phyloP scores from a whole-genome alignment of 2,888 invertebrate species.

The Eledone cirrhosa region DNA sequence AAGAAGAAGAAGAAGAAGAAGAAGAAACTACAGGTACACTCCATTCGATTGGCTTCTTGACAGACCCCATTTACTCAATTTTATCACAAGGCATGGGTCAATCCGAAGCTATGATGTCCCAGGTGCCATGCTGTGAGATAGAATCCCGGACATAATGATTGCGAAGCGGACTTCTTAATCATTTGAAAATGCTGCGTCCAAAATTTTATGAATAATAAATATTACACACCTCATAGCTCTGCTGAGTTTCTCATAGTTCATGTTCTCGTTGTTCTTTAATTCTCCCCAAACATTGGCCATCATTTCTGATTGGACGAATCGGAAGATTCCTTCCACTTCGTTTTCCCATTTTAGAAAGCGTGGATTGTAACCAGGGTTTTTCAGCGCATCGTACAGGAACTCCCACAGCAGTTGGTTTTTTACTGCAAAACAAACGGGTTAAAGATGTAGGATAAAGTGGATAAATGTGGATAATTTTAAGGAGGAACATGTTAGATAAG shows the following conservation, averaged over 20 bases:
- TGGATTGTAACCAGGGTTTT: conserved; percentile 81
- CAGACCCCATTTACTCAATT: too few relatives aligned
- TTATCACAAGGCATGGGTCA: too few relatives aligned
- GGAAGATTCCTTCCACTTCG: conserved; percentile 83
- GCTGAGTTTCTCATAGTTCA: conserved; percentile 93
- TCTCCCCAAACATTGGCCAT: conserved; percentile 89
- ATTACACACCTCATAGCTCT: conserved; percentile 81
- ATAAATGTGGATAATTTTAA: background rate
- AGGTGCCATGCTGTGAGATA: too few relatives aligned
- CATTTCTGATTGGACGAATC: conserved; percentile 88
- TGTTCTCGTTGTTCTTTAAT: conserved; percentile 84
- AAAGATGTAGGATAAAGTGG: background rate
- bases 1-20: too few relatives aligned
- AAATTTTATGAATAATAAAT: conserved; percentile 1
- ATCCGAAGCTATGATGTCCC: too few relatives aligned
- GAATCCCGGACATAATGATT: too few relatives aligned
- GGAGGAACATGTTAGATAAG: too few relatives aligned
- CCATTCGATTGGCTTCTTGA: too few relatives aligned
- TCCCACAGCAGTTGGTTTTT: conserved; percentile 75
- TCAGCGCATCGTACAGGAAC: conserved; percentile 83
- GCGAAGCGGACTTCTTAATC: too few relatives aligned
- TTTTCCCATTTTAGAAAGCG: conserved; percentile 89
- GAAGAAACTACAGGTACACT: too few relatives aligned
- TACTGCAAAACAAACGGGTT: conserved; percentile 32
- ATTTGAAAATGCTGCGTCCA: too few relatives aligned